These are phyloP conservation scores for Sebastes oblongus DNA, from an alignment of 2,797 vertebrate genomes.

Conservation along the genomic window DNA sequence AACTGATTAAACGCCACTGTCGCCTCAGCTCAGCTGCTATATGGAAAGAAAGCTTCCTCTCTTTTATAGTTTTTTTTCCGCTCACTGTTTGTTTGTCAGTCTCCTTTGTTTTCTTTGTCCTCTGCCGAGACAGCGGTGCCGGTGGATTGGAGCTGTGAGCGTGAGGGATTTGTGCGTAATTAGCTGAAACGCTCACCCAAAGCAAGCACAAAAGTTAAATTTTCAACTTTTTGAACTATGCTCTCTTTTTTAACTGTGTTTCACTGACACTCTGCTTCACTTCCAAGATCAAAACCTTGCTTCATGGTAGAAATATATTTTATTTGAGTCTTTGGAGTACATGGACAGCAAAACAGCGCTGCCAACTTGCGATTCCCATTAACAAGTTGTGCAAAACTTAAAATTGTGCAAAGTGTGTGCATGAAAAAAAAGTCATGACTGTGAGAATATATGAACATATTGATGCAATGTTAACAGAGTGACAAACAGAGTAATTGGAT, in stretches of 20 bases:
- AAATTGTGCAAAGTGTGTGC: conserved; percentile 53
- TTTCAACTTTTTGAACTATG: conserved; percentile 81
- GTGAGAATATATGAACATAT: conserved; percentile 31
- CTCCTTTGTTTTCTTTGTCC: conserved; percentile 84
- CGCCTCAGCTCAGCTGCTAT: conserved; percentile 79
- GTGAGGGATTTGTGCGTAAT: conserved; percentile 83
- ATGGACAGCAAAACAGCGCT: conserved; percentile 72
- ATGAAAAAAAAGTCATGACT: conserved; percentile 40
- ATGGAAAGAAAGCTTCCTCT: conserved; percentile 77
- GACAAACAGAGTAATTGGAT: conserved; percentile 51
- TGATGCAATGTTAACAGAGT: conserved; percentile 40
- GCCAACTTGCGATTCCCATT: conserved; percentile 74
- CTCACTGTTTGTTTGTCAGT: conserved; percentile 82
- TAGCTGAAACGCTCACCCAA: conserved; percentile 81
- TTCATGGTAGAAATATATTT: conserved; percentile 73
- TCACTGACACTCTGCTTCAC: conserved; percentile 79
- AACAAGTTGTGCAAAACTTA: conserved; percentile 76
- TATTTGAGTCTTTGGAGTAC: conserved; percentile 75
- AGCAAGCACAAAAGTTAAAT: conserved; percentile 77
- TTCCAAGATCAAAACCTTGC: conserved; percentile 81
- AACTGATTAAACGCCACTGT: conserved; percentile 83
- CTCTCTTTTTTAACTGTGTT: conserved; percentile 65
- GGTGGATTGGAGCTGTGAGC: conserved; percentile 79
- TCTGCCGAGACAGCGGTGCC: conserved; percentile 80
- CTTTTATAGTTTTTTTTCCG: conserved; percentile 74